phyloP scores from a whole-genome alignment of 2,113 vertebrate species.

The Charina bottae region DNA sequence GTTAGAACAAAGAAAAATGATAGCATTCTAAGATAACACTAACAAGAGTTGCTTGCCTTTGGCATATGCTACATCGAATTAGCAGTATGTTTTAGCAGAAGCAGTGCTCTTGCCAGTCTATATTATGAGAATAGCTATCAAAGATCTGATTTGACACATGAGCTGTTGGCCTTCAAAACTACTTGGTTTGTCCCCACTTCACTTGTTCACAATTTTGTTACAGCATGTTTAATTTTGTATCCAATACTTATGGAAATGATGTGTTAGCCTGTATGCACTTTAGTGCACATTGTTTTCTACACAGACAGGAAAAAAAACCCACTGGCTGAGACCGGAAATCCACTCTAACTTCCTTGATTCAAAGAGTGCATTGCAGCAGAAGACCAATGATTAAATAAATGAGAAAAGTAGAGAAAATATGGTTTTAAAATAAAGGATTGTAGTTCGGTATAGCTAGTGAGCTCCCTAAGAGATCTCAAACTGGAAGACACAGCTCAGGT shows the following conservation, averaged over 20 bases:
- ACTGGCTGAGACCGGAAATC: constrained; percentile 58
- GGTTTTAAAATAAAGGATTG: background rate
- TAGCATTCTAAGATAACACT: background rate
- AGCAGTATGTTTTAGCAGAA: background rate
- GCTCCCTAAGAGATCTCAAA: background rate
- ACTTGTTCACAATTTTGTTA: constrained; percentile 10
- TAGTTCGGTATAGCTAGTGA: constrained; percentile 4
- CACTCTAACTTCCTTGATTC: constrained; percentile 56
- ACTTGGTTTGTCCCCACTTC: too few species aligned
- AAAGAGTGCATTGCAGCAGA: background rate
- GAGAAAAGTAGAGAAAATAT: background rate
- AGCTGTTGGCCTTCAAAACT: background rate
- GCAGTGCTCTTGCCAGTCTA: constrained; percentile 16
- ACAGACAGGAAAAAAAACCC: constrained; percentile 55
- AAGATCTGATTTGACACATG: background rate
- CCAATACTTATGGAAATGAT: constrained; percentile 32
- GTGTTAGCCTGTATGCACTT: constrained; percentile 40
- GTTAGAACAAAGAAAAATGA: background rate
- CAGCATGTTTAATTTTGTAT: constrained; percentile 33
- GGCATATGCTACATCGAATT: background rate
- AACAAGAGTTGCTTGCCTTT: background rate
- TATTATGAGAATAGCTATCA: background rate
- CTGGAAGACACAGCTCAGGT: background rate
- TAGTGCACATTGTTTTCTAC: constrained; percentile 23
- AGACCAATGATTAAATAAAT: constrained; percentile 34